Evolutionary conservation across 2,888 invertebrate species (phyloP).

Genomic region (Pollenia griseotomentosa): DNA sequence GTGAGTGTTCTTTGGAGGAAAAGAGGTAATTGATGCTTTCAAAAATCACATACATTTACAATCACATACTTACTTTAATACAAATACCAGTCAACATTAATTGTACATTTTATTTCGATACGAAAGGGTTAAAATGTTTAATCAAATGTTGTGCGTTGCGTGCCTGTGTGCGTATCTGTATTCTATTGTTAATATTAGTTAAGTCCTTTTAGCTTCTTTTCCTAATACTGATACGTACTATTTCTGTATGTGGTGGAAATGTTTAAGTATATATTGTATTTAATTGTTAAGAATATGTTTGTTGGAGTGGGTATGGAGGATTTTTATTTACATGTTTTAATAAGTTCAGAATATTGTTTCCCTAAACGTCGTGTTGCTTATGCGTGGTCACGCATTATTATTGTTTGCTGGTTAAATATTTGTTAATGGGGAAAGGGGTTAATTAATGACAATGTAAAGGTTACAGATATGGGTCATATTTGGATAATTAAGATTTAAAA

Average conservation of each 20-base stretch:
- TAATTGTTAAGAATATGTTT: conserved; percentile 32
- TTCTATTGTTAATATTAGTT: conserved; percentile 58
- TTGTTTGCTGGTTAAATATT: conserved; percentile 73
- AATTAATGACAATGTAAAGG: conserved; percentile 50
- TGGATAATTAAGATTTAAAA: conserved; percentile 47
- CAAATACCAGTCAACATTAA: conserved; percentile 47
- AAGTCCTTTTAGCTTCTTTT: conserved; percentile 62
- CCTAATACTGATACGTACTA: background rate
- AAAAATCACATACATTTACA: conserved; percentile 53
- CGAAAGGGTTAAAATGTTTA: conserved; percentile 72
- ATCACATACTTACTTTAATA: conserved; percentile 6
- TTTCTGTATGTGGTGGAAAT: conserved; percentile 16
- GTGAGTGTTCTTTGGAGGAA: conserved; percentile 5
- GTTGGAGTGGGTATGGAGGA: conserved; percentile 21
- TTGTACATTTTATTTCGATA: conserved; percentile 39
- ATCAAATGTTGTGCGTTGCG: conserved; percentile 76
- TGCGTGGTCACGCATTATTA: conserved; percentile 83
- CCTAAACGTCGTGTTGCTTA: conserved; percentile 68
- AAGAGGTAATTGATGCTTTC: conserved; percentile 69
- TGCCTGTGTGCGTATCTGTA: conserved; percentile 45
- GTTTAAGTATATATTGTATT: conserved; percentile 62
- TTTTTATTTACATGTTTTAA: conserved; percentile 75
- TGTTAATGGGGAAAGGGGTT: conserved; percentile 65
- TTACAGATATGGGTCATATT: conserved; percentile 68
- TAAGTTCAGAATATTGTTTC: conserved; percentile 71